Evolutionary conservation across 23 tunicate genomes (phyloP).

Genomic region (Corella eumyota): DNA sequence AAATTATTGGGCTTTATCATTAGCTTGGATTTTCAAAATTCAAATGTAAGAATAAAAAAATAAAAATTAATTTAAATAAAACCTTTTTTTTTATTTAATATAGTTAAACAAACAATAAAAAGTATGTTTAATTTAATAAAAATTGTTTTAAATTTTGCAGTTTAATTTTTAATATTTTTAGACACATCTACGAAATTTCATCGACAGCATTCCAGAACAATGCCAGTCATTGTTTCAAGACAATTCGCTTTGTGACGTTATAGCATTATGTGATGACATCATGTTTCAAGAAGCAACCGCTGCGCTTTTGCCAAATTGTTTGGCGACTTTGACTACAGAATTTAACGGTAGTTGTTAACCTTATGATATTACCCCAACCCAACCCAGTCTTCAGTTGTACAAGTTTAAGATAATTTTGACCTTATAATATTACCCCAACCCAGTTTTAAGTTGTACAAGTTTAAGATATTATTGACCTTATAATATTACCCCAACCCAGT

Average conservation of each 20-base stretch:
- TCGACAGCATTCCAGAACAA: constrained; percentile 17
- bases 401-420: too few relatives aligned
- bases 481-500: too few relatives aligned
- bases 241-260: constrained; percentile 19
- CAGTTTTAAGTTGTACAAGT: too few relatives aligned
- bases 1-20: constrained; percentile 28
- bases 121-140: background rate
- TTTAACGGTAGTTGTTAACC: constrained; percentile 88
- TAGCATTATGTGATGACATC: constrained; percentile 50
- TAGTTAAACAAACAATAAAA: background rate
- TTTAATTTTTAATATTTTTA: too few relatives aligned
- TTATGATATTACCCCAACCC: too few relatives aligned
- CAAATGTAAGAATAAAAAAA: constrained; percentile 20
- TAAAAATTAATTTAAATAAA: too few relatives aligned
- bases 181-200: constrained; percentile 59
- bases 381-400: too few relatives aligned
- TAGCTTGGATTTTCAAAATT: constrained; percentile 36
- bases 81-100: too few relatives aligned
- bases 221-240: constrained; percentile 22
- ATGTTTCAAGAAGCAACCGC: constrained; percentile 64
- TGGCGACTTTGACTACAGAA: constrained; percentile 68
- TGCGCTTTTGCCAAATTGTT: constrained; percentile 52
- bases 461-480: too few relatives aligned
- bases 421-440: too few relatives aligned
- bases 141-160: too few relatives aligned